Base-by-base conservation (phyloP, 2,113 vertebrate genomes). In the Myrmophylax atrothorax region DNA sequence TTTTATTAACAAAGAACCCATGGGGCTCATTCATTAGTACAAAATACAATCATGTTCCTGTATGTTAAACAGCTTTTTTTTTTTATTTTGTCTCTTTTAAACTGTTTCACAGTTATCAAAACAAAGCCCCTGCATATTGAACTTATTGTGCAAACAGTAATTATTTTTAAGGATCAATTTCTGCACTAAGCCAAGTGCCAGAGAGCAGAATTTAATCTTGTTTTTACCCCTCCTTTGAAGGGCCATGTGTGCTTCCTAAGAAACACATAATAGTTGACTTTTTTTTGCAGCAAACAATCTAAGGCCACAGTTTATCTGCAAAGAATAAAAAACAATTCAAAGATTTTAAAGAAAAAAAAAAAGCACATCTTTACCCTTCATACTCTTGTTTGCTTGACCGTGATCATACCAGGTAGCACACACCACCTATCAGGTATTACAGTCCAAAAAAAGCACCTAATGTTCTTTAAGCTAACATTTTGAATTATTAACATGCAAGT, bases 1-100 rank as follows among this genome's bases (percentile, higher is more conserved):
- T 96, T 98, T 98, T 98, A 98, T 98, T 98, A 97, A 97, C 94
- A 98, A 98, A 95, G 97, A 98, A 97, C 98, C 98, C 98, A 98
- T 94, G 62, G 98, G 98, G 98, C 96, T 98, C 98, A 98, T 87
- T 97, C 69, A 94, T 97, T 94, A 97, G 93, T 98, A 98, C 93
- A 98, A 98, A 98, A 97, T 98, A 98, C 97, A 98, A 96, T 97
- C 95, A 96, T 96, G 55, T 95, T 77, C 58, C 74, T 87, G 89
- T 97, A 92, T 96, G 93, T 96, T 97, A 97, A 97, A 97, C 50
- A 92, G 94, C 96, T 93, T 96, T 84, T 86, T 90, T 88, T 84
- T 92, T 87, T 96, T 84, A 89, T 95, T 96, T 96, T 84, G 87
- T 95, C 95, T 95, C 84, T 97, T 92, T 95, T 93, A 95, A 97